phyloP scores from a whole-genome alignment of 2,797 vertebrate species.

The Threskiornis aethiopicus region DNA sequence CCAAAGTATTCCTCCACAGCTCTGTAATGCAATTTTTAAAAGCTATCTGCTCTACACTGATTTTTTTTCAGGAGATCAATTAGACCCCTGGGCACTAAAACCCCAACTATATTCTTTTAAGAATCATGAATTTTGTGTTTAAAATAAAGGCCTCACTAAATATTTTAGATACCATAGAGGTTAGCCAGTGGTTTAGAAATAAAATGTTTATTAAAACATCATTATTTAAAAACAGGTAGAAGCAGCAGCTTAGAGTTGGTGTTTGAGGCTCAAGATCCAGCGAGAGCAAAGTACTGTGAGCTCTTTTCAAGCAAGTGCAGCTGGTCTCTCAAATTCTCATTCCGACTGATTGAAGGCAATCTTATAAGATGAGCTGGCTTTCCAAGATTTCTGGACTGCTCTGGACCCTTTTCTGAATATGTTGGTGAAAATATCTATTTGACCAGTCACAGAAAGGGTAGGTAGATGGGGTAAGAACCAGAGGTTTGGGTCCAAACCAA shows the following conservation, averaged over 20 bases:
- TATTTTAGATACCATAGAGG: not conserved
- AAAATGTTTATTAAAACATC: not conserved
- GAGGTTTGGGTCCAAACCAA: not conserved
- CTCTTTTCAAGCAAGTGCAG: not conserved
- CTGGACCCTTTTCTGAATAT: not conserved
- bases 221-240: not conserved
- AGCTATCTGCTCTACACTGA: not conserved
- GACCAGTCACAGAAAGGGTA: not conserved
- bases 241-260: not conserved
- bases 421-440: not conserved
- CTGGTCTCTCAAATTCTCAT: not conserved
- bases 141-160: not conserved
- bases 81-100: not conserved
- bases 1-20: not conserved
- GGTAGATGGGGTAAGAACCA: not conserved
- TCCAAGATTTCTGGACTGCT: not conserved
- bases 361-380: not conserved
- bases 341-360: not conserved
- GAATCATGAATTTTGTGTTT: not conserved
- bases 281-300: not conserved
- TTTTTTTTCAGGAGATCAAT: not conserved
- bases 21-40: not conserved
- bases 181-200: not conserved
- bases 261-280: not conserved
- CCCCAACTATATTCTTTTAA: not conserved